phyloP scores from a whole-genome alignment of 2,113 vertebrate genomes.

The Syngnathus floridae region DNA sequence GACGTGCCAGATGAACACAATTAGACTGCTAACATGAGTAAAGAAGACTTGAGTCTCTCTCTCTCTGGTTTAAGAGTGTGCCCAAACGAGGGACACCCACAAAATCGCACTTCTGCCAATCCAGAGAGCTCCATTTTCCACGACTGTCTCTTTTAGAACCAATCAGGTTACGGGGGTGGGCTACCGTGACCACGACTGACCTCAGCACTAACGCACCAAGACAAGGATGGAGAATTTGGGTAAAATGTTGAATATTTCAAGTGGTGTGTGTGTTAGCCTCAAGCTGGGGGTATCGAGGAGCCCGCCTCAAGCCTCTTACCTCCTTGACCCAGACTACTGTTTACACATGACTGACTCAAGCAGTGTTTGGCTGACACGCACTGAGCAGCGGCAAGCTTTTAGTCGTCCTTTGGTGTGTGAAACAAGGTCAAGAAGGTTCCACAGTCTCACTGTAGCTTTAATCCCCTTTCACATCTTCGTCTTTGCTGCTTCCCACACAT shows the following conservation, averaged over 20 bases:
- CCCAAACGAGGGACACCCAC: slow-evolving; percentile 61
- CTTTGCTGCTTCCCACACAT: slow-evolving; percentile 11
- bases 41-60: background rate
- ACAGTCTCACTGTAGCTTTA: slow-evolving; percentile 20
- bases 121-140: slow-evolving; percentile 8
- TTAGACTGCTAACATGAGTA: slow-evolving; percentile 31
- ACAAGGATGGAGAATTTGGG: slow-evolving; percentile 28
- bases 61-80: slow-evolving; percentile 43
- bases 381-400: slow-evolving; percentile 26
- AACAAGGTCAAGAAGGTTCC: slow-evolving; percentile 10
- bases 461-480: background rate
- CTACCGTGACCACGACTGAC: slow-evolving; percentile 20
- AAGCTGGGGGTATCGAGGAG: slow-evolving; percentile 15
- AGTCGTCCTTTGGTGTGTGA: slow-evolving; percentile 7
- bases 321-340: slow-evolving; percentile 50
- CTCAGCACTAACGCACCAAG: slow-evolving; percentile 21
- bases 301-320: slow-evolving; percentile 55
- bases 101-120: slow-evolving; percentile 49
- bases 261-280: background rate
- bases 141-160: slow-evolving; percentile 32
- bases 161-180: slow-evolving; percentile 30
- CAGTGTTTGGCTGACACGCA: slow-evolving; percentile 31
- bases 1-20: slow-evolving; percentile 32
- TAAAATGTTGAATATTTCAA: slow-evolving; percentile 53
- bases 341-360: slow-evolving; percentile 43